A percentile compares a stretch with the other conserved stretches of the same genome.
Evolutionary conservation across 2,797 vertebrate genomes (phyloP).

Genomic region (Ctenopoma kingsleyae): DNA sequence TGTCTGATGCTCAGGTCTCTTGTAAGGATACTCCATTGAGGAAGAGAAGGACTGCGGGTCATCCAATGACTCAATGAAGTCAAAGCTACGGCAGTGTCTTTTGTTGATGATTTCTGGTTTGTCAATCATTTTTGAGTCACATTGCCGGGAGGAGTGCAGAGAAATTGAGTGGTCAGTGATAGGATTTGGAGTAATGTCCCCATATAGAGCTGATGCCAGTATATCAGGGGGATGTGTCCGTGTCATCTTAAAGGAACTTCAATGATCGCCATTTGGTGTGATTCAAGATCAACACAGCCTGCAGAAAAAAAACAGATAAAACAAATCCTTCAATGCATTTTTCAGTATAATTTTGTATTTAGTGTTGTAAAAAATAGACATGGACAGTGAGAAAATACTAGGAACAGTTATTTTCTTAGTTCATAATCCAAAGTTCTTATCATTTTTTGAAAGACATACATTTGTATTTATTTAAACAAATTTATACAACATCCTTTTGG

Average conservation of each 20-base stretch:
- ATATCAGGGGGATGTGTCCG: slow-evolving; percentile 97
- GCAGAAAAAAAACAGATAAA: slow-evolving; percentile 58
- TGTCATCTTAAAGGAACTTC: slow-evolving; percentile 94
- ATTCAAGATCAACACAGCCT: slow-evolving; percentile 83
- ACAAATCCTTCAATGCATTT: slow-evolving; percentile 12
- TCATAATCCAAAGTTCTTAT: neutral
- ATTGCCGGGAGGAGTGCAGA: slow-evolving; percentile 84
- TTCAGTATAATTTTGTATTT: neutral
- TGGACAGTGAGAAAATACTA: neutral
- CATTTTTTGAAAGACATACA: neutral
- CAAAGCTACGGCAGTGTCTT: slow-evolving; percentile 97
- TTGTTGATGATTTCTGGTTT: slow-evolving; percentile 93
- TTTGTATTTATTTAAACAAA: neutral
- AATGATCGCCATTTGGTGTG: slow-evolving; percentile 82
- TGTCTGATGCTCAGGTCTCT: slow-evolving; percentile 78
- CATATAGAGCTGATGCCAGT: slow-evolving; percentile 94
- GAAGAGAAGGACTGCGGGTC: slow-evolving; percentile 83
- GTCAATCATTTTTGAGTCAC: slow-evolving; percentile 91
- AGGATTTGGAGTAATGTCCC: slow-evolving; percentile 89
- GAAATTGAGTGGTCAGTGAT: slow-evolving; percentile 77
- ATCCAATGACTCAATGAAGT: slow-evolving; percentile 95
- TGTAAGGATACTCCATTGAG: slow-evolving; percentile 84
- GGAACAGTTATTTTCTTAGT: neutral
- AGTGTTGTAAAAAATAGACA: neutral
- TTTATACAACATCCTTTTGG: neutral